A percentile compares a stretch with the other conserved stretches of the same genome.
phyloP scores from a whole-genome alignment of 1,140 invertebrate species.

The Bemisia tabaci region DNA sequence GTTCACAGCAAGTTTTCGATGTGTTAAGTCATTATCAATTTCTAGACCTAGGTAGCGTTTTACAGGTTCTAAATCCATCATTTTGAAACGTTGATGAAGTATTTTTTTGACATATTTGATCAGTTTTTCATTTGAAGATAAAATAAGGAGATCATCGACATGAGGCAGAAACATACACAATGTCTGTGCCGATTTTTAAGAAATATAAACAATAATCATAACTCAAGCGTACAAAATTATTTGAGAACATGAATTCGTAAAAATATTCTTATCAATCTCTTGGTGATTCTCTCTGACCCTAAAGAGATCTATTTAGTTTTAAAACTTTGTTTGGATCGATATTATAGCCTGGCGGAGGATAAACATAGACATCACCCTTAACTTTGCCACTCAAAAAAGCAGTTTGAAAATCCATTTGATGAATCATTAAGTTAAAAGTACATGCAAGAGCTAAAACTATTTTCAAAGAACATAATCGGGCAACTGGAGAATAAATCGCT shows the following conservation, averaged over 20 bases:
- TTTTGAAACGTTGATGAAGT: constrained; percentile 1
- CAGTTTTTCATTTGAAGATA: background rate
- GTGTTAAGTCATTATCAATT: background rate
- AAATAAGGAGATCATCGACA: constrained; percentile 3
- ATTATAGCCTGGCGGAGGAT: background rate
- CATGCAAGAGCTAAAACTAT: background rate
- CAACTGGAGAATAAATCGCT: constrained; percentile 7
- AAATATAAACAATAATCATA: constrained; percentile 9
- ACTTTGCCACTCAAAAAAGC: constrained; percentile 3
- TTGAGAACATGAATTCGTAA: background rate
- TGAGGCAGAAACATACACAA: background rate
- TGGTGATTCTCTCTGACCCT: constrained; percentile 1
- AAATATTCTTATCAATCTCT: background rate
- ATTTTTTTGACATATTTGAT: background rate
- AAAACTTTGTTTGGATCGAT: background rate
- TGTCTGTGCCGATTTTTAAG: background rate
- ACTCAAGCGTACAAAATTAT: background rate
- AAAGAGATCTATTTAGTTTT: constrained; percentile 8
- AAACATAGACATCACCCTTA: constrained; percentile 1
- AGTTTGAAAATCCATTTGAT: constrained; percentile 6
- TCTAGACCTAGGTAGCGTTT: constrained; percentile 5
- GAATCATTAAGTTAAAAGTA: background rate
- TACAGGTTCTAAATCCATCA: constrained; percentile 3
- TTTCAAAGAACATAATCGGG: background rate
- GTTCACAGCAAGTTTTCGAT: background rate